Base-by-base conservation (phyloP, 64 coral and sea anemone species). In the Porites australiensis region DNA sequence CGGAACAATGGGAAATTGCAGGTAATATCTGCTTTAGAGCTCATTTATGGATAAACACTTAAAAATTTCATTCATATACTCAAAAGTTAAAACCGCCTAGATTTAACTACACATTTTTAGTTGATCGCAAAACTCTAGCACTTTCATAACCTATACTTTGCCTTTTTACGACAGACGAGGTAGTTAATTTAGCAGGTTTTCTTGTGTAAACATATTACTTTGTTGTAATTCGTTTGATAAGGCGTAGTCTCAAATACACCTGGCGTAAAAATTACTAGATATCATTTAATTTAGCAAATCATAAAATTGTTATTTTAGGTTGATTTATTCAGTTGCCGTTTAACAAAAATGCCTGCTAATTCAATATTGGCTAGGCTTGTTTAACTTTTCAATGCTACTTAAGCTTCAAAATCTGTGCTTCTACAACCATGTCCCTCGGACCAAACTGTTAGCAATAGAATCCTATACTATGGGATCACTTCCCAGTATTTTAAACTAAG, bases 181-280 rank as follows among this genome's bases (percentile, higher is more conserved):
- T 15, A 1, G 4, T 68, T 22, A 22, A 66, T 14, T 47, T 19
- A 69, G n/a, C 62, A 19, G 47, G 18, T 52, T 19, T 84, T 23
- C 81, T 23, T 48, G 13, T n/a, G 22, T 50, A 83, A 84, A 84
- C 61, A 84, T 18, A 22, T 68, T 52, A 84, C 19, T n/a, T 23
- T 68, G 64, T 51, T 84, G 81, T 12, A 84, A 84, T 84, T 48
- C 53, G 81, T 84, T 47, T 67, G 14, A 68, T 69, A 49, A 69
- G 81, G 81, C 81, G 81, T 84, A 68, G 45, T 43, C 81, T 57
- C 54, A 12, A 43, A 7, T 50, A 19, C 44, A 51, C 16, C n/a
- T 69, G 81, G 63, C 46, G 10, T 18, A 45, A n/a, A 67, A 83
- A 48, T 11, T 83, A 8, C 18, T 1, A 11, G 16, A 43, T 43